Evolutionary conservation across 2,888 invertebrate species (phyloP), one percentile per base, ranked within the genome.

Genomic region (Coenonympha arcania): DNA sequence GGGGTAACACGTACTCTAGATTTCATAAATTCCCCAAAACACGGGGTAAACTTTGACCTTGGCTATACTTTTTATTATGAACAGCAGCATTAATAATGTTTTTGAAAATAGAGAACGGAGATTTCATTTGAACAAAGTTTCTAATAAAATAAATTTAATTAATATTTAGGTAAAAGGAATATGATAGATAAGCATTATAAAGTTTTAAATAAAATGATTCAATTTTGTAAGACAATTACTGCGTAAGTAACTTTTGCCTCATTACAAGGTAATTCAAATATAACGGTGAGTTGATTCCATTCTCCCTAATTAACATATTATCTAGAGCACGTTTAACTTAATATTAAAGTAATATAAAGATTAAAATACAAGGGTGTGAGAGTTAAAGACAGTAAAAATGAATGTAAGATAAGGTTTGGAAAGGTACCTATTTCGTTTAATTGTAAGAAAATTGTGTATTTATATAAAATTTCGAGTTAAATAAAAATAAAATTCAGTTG

Each of bases 1-100:
- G 52, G 54, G 56, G 43, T 46, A 48, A 45, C 22, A 58, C 52
- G 58, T 56, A 54, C 56, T 57, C 53, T 54, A 55, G 55, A 37
- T 34, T 48, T 42, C 51, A 52, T n/a, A 5, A 11, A 18, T 28
- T 28, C 11, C 8, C 6, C n/a, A n/a, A n/a, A n/a, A n/a, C n/a
- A 2, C 13, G 39, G 8, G 9, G 9, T 11, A 4, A 24, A 26
- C 33, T 24, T 43, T 40, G n/a, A 20, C 6, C 6, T 1, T 41
- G 18, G 18, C 15, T 20, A 31, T 31, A n/a, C 24, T 24, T 22
- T 1, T 2, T 8, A 16, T 34, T 9, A 28, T 30, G 6, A 31
- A 15, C 11, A 6, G 3, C 1, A 6, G 13, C 9, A 28, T 13
- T 30, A n/a, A 6, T 6, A 4, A 13, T 13, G 6, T 11, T 5